A percentile compares a stretch with the other conserved stretches of the same genome.
phyloP scores from a whole-genome alignment of 2,113 vertebrate species.

The Sus scrofa region DNA sequence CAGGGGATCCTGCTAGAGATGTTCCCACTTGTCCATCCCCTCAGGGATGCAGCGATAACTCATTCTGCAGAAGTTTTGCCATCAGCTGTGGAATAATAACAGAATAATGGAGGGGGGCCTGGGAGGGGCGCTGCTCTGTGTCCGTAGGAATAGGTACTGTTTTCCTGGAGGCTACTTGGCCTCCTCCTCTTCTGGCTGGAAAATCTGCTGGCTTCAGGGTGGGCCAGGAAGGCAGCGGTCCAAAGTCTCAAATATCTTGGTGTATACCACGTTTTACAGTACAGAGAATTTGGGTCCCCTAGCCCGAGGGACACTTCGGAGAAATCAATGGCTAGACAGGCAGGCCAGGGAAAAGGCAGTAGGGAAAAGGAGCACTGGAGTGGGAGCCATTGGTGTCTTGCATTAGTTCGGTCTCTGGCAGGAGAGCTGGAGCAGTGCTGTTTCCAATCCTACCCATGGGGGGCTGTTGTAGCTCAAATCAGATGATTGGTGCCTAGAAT shows the following conservation, averaged over 20 bases:
- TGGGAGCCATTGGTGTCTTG: neutral
- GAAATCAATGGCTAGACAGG: neutral
- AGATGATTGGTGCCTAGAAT: neutral
- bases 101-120: neutral
- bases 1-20: neutral
- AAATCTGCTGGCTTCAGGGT: neutral
- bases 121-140: accelerated
- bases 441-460: accelerated
- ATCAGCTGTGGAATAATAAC: neutral
- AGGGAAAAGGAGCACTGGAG: neutral
- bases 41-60: neutral
- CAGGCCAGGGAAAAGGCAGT: neutral
- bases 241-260: neutral
- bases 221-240: neutral
- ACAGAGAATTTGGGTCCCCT: neutral
- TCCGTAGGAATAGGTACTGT: neutral
- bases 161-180: neutral
- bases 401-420: neutral
- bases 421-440: neutral
- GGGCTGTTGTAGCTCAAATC: neutral
- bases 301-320: neutral
- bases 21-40: too few species aligned
- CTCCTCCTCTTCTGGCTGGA: neutral
- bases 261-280: neutral
- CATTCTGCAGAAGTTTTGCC: neutral